Evolutionary conservation across 2,113 vertebrate genomes (phyloP), one percentile per base, ranked within the genome.

Genomic region (Prionailurus bengalensis): DNA sequence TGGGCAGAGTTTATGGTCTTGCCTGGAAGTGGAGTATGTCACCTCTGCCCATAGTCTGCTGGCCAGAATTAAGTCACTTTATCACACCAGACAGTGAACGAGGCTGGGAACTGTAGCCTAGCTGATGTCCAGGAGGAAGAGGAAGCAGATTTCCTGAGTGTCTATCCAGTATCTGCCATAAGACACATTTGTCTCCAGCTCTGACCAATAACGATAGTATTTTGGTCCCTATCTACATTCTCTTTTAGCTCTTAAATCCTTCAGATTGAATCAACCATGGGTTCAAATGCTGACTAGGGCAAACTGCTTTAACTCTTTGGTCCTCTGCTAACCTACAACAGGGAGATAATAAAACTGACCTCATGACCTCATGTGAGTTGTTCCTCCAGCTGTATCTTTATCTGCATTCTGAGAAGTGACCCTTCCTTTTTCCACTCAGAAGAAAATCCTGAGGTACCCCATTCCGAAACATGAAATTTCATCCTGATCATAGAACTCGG

Each of bases 201-300:
- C 33, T 71, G 29, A 66, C 53, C 15, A 39, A 61, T 65, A 51
- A 90, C 82, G 7, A 17, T 61, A 27, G 9, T 70, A 7, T 39
- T 88, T 93, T 80, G 17, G 16, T 21, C 29, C 94, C 19, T 19
- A 1, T 89, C 31, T 79, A 45, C 21, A 55, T 53, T 79, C 5
- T 83, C n/a, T 83, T 86, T 92, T n/a, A 78, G 65, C 66, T 96
- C 53, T 92, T 81, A 90, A 93, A 79, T 71, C 11, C 33, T 90
- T 84, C 36, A 33, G 8, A 39, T 82, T 65, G 51, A 80, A 48
- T 82, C 36, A 71, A 70, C 36, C 10, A 23, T 83, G 9, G 36
- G 55, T 66, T 96, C n/a, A 73, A 80, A 71, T 80, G 73, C 21
- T 12, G 29, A 48, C 55, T 33, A 74, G 36, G 12, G 1, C 27